Conservation (phyloP, 2,113 vertebrate species). For the Nycticorax nycticorax region DNA sequence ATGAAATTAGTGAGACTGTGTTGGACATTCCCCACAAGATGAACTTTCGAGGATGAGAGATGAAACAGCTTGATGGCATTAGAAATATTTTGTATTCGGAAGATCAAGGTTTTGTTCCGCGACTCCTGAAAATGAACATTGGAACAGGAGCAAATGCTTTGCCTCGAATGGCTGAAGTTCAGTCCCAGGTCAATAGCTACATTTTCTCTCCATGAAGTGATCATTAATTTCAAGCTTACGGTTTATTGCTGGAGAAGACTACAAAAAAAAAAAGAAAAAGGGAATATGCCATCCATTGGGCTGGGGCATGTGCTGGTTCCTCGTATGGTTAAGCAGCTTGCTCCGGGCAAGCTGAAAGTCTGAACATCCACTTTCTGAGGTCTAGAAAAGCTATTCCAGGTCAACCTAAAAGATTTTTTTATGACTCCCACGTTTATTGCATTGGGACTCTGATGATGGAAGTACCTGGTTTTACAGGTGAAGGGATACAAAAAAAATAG, state of each 20-base stretch:
- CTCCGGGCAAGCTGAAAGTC: not conserved
- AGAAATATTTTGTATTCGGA: not conserved
- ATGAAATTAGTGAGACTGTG: not conserved
- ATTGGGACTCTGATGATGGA: not conserved
- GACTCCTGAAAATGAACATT: not conserved
- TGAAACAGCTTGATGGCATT: not conserved
- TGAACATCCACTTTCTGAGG: not conserved
- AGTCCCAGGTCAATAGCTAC: conserved; percentile 36
- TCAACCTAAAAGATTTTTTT: conserved; percentile 5
- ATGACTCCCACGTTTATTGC: not conserved
- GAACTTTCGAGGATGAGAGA: not conserved
- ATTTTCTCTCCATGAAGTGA: not conserved
- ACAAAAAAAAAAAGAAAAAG: not conserved
- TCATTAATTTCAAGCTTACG: not conserved
- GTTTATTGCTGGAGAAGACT: not conserved
- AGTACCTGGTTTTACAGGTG: conserved; percentile 6
- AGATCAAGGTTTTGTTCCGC: not conserved
- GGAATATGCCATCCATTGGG: not conserved
- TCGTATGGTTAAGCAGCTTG: not conserved
- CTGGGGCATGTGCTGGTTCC: not conserved
- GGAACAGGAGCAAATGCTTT: not conserved
- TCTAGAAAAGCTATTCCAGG: not conserved
- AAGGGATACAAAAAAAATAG: not conserved
- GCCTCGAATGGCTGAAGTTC: conserved; percentile 2
- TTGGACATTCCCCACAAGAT: not conserved